A percentile compares a stretch with the other conserved stretches of the same genome.
These are phyloP conservation scores for Atherinosoma microstoma DNA, from an alignment of 2,797 vertebrate species.

Conservation along the genomic window DNA sequence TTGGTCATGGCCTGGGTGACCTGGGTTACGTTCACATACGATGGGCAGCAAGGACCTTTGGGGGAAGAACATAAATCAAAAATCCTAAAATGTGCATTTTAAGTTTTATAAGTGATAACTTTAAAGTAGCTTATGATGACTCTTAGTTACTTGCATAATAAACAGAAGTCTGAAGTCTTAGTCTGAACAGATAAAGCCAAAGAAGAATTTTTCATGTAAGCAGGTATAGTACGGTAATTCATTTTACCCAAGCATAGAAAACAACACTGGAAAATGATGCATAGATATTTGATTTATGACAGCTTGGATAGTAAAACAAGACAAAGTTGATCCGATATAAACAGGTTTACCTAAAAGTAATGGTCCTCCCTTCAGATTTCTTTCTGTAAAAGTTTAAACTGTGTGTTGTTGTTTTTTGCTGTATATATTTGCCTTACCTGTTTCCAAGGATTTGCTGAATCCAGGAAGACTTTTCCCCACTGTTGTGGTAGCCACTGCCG, in stretches of 20 bases:
- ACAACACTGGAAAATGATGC: too few species aligned
- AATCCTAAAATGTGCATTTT: not conserved
- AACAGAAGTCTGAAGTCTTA: not conserved
- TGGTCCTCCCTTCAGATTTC: not conserved
- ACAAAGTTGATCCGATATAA: too few species aligned
- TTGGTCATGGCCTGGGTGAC: constrained; percentile 91
- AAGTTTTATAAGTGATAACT: not conserved
- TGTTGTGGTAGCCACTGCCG: constrained; percentile 80
- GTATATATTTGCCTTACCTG: constrained; percentile 77
- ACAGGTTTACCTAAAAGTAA: not conserved
- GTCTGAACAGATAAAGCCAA: too few species aligned
- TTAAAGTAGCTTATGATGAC: not conserved
- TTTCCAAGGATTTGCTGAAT: constrained; percentile 89
- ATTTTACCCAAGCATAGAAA: too few species aligned
- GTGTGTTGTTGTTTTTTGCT: not conserved
- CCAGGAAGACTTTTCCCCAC: constrained; percentile 89
- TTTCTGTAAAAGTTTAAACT: not conserved
- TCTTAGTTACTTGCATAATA: not conserved
- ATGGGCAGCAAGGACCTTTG: constrained; percentile 92
- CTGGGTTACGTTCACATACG: constrained; percentile 82
- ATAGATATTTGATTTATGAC: not conserved
- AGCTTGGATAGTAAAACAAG: not conserved
- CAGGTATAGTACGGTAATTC: too few species aligned
- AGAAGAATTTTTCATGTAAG: too few species aligned
- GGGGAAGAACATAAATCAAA: not conserved